Percentiles rank a stretch among this genome's conserved stretches.
These are phyloP conservation scores for Leucopsar rothschildi DNA, from an alignment of 2,113 vertebrate genomes.

Conservation along the genomic window DNA sequence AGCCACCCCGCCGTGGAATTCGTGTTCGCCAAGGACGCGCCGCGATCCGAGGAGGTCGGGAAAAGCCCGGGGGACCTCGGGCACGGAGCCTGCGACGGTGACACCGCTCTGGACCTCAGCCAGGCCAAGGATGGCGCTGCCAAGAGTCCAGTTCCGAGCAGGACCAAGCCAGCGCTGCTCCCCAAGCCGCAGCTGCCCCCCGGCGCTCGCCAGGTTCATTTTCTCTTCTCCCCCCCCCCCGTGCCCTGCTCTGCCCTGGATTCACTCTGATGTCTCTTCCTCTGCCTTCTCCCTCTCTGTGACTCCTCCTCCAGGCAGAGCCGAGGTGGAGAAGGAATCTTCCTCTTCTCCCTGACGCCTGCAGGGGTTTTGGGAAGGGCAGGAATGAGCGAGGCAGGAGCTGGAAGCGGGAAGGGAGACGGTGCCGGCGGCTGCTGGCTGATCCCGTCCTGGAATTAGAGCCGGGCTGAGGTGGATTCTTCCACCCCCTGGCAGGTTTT, in stretches of 20 bases:
- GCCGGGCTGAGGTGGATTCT: fast-evolving
- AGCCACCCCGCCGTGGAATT: constrained; percentile 49
- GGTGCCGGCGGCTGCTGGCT: not conserved
- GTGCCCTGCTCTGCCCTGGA: constrained; percentile 14
- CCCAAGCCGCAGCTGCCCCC: constrained; percentile 78
- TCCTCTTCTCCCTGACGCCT: not conserved
- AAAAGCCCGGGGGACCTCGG: not conserved
- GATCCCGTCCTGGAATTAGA: not conserved
- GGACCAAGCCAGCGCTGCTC: constrained; percentile 76
- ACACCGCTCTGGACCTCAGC: not conserved
- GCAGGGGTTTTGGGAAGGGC: not conserved
- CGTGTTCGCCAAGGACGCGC: not conserved
- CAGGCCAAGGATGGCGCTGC: not conserved
- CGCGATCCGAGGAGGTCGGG: not conserved
- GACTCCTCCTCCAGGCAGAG: not conserved
- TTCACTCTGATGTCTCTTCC: constrained; percentile 32
- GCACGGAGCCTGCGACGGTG: not conserved
- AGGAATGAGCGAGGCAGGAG: not conserved
- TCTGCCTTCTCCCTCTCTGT: constrained; percentile 35
- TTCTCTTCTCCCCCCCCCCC: constrained; percentile 10
- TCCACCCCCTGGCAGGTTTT: not conserved
- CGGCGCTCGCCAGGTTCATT: constrained; percentile 74
- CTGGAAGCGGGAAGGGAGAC: fast-evolving
- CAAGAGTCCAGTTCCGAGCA: not conserved
- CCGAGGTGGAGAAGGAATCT: not conserved